Conservation (phyloP, 2,888 invertebrate genomes). For the Polymixis flavicincta region DNA sequence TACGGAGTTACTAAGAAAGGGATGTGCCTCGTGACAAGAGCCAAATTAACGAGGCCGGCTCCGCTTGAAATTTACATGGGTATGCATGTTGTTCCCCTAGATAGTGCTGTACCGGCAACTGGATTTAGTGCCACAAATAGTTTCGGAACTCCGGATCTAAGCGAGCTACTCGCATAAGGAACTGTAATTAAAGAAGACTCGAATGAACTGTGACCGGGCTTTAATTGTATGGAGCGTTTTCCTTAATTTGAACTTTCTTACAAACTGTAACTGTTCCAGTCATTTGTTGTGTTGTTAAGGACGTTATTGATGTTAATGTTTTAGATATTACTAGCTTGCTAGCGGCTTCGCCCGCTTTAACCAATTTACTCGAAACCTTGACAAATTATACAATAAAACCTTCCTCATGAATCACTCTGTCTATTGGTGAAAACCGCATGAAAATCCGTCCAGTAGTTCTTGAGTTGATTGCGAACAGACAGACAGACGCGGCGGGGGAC, state of each 20-base stretch:
- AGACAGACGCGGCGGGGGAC: too few species aligned
- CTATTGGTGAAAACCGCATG: too few species aligned
- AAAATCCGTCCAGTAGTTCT: too few species aligned
- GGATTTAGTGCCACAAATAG: slow-evolving; percentile 87
- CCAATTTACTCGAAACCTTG: too few species aligned
- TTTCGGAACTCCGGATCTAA: slow-evolving; percentile 80
- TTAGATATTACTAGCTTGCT: neutral
- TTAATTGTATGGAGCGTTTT: slow-evolving; percentile 71
- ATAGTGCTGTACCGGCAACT: slow-evolving; percentile 80
- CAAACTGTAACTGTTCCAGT: slow-evolving; percentile 45
- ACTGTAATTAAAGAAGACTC: slow-evolving; percentile 84
- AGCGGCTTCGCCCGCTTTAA: too few species aligned
- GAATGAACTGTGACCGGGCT: slow-evolving; percentile 76
- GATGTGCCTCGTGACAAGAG: slow-evolving; percentile 86
- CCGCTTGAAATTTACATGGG: slow-evolving; percentile 86
- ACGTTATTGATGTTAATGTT: slow-evolving; percentile 30
- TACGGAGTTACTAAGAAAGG: slow-evolving; percentile 85
- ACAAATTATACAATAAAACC: too few species aligned
- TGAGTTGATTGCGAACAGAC: too few species aligned
- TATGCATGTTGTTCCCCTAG: slow-evolving; percentile 86
- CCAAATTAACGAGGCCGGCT: slow-evolving; percentile 86
- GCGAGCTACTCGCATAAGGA: slow-evolving; percentile 76
- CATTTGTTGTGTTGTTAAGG: slow-evolving; percentile 47
- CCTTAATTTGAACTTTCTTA: slow-evolving; percentile 61
- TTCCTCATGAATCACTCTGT: too few species aligned